A percentile compares a stretch with the other conserved stretches of the same genome.
Conservation (phyloP, 2,797 vertebrate species). For the Phyllotis vaccarum region DNA sequence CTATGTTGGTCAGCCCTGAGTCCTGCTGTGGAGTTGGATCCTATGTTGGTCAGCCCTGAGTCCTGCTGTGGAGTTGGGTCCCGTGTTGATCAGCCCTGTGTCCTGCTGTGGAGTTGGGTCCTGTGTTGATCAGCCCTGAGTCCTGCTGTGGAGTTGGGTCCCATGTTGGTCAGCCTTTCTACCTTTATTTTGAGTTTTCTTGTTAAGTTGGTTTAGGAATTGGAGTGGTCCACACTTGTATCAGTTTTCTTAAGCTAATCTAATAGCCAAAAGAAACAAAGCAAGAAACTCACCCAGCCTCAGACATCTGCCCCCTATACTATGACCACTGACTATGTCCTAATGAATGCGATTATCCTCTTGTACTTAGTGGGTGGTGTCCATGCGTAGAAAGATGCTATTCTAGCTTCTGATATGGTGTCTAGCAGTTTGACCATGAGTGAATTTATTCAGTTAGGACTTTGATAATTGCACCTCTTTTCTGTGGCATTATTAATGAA, state of each 20-base stretch:
- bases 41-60: background rate
- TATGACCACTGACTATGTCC: background rate
- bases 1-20: no score
- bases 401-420: conserved; percentile 10
- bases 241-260: conserved; percentile 20
- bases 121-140: background rate
- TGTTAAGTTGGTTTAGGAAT: conserved; percentile 29
- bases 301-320: background rate
- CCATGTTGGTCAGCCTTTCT: background rate
- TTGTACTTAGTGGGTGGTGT: background rate
- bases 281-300: background rate
- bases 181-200: background rate
- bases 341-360: background rate
- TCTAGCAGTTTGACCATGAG: conserved; percentile 1
- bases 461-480: conserved; percentile 37
- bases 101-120: background rate
- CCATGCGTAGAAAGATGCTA: conserved; percentile 11
- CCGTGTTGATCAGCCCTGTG: background rate
- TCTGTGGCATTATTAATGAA: conserved; percentile 31
- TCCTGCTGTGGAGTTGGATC: background rate
- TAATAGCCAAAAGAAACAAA: background rate
- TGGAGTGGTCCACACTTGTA: conserved; percentile 10
- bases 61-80: background rate
- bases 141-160: background rate
- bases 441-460: conserved; percentile 45